Conservation (phyloP, 1,140 invertebrate genomes). For the Lordiphosa clarofinis region DNA sequence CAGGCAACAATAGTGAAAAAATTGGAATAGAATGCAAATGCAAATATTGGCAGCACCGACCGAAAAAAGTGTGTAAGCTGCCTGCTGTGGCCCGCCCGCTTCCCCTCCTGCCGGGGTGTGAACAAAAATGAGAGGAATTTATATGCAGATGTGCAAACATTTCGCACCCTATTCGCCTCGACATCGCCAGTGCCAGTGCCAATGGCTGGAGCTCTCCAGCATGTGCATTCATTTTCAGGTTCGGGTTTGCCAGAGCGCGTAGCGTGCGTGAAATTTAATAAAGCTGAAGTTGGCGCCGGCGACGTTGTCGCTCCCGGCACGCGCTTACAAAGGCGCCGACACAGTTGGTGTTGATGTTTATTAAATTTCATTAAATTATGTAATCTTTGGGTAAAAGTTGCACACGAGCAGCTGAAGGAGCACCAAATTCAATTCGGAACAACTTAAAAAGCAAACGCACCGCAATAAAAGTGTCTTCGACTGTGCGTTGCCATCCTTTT, state of each 20-base stretch:
- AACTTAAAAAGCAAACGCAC: conserved; percentile 72
- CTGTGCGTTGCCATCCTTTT: conserved; percentile 52
- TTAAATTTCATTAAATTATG: conserved; percentile 76
- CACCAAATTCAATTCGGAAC: conserved; percentile 72
- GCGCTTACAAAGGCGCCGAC: conserved; percentile 20
- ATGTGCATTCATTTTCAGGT: conserved; percentile 71
- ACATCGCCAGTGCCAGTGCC: conserved; percentile 4
- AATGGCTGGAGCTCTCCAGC: conserved; percentile 13
- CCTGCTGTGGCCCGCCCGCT: conserved; percentile 4
- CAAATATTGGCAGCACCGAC: conserved; percentile 71
- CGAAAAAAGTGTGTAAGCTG: conserved; percentile 65
- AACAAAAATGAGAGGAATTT: conserved; percentile 74
- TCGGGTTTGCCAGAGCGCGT: conserved; percentile 39
- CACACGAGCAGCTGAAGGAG: conserved; percentile 15
- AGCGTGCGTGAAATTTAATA: conserved; percentile 75
- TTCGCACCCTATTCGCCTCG: conserved; percentile 68
- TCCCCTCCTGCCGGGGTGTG: conserved; percentile 51
- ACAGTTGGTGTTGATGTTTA: conserved; percentile 72
- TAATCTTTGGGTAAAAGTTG: conserved; percentile 59
- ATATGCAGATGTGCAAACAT: conserved; percentile 76
- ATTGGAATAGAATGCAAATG: conserved; percentile 73
- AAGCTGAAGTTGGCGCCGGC: conserved; percentile 48
- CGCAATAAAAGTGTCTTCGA: conserved; percentile 71
- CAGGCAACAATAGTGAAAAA: conserved; percentile 41
- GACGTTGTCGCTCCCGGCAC: conserved; percentile 6